Base-by-base conservation (phyloP, 2,797 vertebrate genomes). In the Phataginus tetradactyla region DNA sequence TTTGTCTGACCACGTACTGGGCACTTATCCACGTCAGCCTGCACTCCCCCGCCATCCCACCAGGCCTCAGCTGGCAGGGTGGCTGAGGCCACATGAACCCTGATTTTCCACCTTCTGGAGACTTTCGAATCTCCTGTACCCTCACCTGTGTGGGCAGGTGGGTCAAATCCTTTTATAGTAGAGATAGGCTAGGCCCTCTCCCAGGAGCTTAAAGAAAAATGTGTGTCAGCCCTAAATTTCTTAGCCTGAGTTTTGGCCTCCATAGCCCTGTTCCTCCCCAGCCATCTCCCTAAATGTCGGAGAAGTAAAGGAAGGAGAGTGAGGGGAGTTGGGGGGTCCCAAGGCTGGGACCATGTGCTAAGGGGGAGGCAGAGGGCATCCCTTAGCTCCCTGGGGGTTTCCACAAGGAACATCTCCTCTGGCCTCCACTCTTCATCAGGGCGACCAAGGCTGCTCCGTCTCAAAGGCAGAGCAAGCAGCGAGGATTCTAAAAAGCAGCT, bases 191-290 rank as follows among this genome's bases (percentile, higher is more conserved):
- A 69, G 55, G 68, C 75, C 34, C 37, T 72, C 80, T 90, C 59
- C 9, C 13, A 34, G 29, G 68, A 93, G 39, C 79, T 86, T 83
- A 74, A 79, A 61, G 66, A 34, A 69, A 68, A 83, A 68, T 80
- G 7, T 13, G 6, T 57, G 69, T 57, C 68, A 59, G 4, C 39
- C 55, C 37, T 13, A n/a, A 32, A 45, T 42, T 61, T 88, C 57
- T 83, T 81, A 83, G 57, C 72, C 57, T 79, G 53, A 64, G 81
- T 86, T 59, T 93, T 74, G 79, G 45, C 53, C 42, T 92, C 74
- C 79, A 91, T 34, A 25, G 23, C n/a, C 14, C 14, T 39, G 2
- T 69, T 42, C 68, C 32, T 88, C 32, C 32, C 53, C 7, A 15
- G 34, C 10, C 11, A 45, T 42, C 57, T 79, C 66, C 61, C 11